phyloP scores from a whole-genome alignment of 2,888 invertebrate genomes.

The Drosophila engyochracea region DNA sequence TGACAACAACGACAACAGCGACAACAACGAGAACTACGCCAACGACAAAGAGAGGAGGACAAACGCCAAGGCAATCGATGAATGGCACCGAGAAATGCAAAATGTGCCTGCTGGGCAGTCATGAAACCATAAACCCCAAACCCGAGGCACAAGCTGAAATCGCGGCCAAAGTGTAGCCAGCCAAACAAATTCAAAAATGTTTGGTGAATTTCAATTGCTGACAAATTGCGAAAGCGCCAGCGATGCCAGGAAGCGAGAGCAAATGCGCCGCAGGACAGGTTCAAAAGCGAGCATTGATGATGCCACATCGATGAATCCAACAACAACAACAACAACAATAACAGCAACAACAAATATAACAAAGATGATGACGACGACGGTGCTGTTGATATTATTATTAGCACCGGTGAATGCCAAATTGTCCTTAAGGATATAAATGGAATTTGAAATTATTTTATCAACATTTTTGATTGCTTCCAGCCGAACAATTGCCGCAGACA shows the following conservation, averaged over 20 bases:
- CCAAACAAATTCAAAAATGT: slow-evolving; percentile 82
- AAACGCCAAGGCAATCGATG: slow-evolving; percentile 65
- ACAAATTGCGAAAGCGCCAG: slow-evolving; percentile 70
- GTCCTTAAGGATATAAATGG: slow-evolving; percentile 82
- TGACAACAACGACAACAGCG: slow-evolving; percentile 44
- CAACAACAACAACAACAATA: slow-evolving; percentile 1
- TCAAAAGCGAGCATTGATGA: slow-evolving; percentile 28
- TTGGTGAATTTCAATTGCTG: slow-evolving; percentile 82
- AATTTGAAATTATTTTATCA: slow-evolving; percentile 82
- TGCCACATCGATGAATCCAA: slow-evolving; percentile 62
- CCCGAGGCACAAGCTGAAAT: slow-evolving; percentile 42
- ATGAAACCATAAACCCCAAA: slow-evolving; percentile 41
- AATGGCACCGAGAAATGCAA: slow-evolving; percentile 69
- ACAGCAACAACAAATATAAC: neutral
- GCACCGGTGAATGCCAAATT: slow-evolving; percentile 80
- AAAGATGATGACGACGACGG: slow-evolving; percentile 11
- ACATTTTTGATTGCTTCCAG: slow-evolving; percentile 82
- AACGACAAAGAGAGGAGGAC: slow-evolving; percentile 6
- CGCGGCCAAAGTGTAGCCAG: slow-evolving; percentile 63
- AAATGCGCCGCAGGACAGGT: slow-evolving; percentile 49
- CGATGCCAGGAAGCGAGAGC: slow-evolving; percentile 39
- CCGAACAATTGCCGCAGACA: slow-evolving; percentile 71
- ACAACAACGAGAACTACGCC: slow-evolving; percentile 1
- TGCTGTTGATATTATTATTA: slow-evolving; percentile 80
- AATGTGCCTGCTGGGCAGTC: slow-evolving; percentile 79